phyloP scores from a whole-genome alignment of 2,888 invertebrate genomes.

The Agrotis puta region DNA sequence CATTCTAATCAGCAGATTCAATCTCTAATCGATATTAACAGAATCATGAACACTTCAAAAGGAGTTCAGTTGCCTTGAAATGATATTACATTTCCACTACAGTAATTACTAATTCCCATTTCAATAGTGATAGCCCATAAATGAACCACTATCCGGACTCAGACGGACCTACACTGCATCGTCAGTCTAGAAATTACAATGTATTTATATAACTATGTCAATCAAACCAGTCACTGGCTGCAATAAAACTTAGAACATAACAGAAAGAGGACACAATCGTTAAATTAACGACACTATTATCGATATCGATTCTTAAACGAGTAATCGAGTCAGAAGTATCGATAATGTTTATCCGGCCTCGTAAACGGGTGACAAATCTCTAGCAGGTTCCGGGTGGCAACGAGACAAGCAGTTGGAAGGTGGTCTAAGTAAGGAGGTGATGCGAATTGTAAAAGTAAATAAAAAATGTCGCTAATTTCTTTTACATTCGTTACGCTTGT shows the following conservation, averaged over 20 bases:
- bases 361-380: constrained; percentile 27
- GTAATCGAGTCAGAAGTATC: constrained; percentile 37
- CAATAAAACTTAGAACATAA: constrained; percentile 51
- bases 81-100: not conserved
- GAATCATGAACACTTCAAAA: constrained; percentile 18
- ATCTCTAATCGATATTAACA: not conserved
- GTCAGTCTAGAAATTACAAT: constrained; percentile 56
- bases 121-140: constrained; percentile 16
- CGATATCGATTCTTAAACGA: constrained; percentile 41
- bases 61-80: not conserved
- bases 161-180: constrained; percentile 61
- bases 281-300: constrained; percentile 51
- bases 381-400: constrained; percentile 56
- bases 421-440: constrained; percentile 25
- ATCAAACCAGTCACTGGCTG: constrained; percentile 52
- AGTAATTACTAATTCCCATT: not conserved
- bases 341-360: constrained; percentile 47
- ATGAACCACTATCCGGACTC: constrained; percentile 39
- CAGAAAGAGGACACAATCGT: constrained; percentile 47
- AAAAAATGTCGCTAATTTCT: not conserved
- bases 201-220: constrained; percentile 61
- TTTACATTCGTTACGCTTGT: not conserved
- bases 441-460: not conserved
- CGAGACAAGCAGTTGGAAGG: constrained; percentile 35
- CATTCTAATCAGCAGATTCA: not conserved